Percentiles rank a stretch among this genome's conserved stretches.
These are phyloP conservation scores for Verasper variegatus DNA, from an alignment of 2,113 vertebrate genomes.

Conservation along the genomic window DNA sequence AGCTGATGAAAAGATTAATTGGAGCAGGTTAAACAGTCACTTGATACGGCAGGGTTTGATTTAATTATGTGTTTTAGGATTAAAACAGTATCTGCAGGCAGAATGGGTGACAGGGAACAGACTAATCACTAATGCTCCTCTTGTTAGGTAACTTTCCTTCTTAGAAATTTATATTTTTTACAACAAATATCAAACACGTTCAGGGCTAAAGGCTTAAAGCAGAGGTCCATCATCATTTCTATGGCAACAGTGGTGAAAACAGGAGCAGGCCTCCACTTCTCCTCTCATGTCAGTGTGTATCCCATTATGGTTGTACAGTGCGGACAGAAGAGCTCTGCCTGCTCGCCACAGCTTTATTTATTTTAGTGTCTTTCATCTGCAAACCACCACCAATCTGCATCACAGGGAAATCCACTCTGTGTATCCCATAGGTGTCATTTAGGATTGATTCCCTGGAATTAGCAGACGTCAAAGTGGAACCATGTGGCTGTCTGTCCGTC, in stretches of 20 bases:
- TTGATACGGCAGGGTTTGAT: slow-evolving; percentile 70
- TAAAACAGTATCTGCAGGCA: slow-evolving; percentile 61
- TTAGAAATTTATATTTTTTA: slow-evolving; percentile 34
- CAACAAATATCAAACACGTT: slow-evolving; percentile 30
- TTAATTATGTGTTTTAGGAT: slow-evolving; percentile 65
- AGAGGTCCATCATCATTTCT: slow-evolving; percentile 57
- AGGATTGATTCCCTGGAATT: slow-evolving; percentile 81
- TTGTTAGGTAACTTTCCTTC: slow-evolving; percentile 32
- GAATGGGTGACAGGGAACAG: slow-evolving; percentile 59
- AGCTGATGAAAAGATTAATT: slow-evolving; percentile 79
- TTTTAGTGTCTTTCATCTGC: slow-evolving; percentile 82
- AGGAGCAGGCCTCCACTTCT: slow-evolving; percentile 62
- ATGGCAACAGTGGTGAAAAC: slow-evolving; percentile 57
- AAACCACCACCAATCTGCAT: slow-evolving; percentile 80
- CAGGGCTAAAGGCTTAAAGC: slow-evolving; percentile 9
- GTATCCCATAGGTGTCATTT: slow-evolving; percentile 81
- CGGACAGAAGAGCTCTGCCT: slow-evolving; percentile 73
- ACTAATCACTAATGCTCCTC: slow-evolving; percentile 50
- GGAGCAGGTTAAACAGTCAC: slow-evolving; percentile 73
- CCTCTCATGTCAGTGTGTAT: slow-evolving; percentile 70
- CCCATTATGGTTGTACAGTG: slow-evolving; percentile 76
- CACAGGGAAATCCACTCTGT: slow-evolving; percentile 75
- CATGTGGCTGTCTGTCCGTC: slow-evolving; percentile 66
- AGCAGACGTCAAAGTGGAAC: slow-evolving; percentile 77
- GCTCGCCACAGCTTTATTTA: slow-evolving; percentile 79